Percentiles rank a stretch among this genome's conserved stretches.
Conservation (phyloP, 2,113 vertebrate genomes). For the Addax nasomaculatus region DNA sequence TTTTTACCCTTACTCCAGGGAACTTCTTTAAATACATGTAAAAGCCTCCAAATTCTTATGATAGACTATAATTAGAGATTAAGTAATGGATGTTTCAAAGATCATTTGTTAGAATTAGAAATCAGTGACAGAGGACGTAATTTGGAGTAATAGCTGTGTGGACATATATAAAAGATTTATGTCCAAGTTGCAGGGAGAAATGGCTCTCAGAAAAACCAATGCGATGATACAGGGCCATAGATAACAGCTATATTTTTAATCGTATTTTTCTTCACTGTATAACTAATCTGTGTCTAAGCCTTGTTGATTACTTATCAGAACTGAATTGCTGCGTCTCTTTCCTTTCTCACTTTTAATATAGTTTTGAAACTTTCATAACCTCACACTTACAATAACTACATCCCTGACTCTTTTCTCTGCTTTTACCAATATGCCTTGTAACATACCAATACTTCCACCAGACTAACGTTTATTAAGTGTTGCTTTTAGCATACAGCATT, state of each 20-base stretch:
- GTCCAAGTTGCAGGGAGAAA: neutral
- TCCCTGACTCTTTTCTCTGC: neutral
- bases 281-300: neutral
- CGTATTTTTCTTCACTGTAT: neutral
- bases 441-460: neutral
- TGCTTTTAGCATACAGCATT: neutral
- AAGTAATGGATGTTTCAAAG: constrained; percentile 42
- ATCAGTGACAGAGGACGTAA: constrained; percentile 22
- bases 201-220: neutral
- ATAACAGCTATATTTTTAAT: neutral
- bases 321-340: neutral
- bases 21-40: neutral
- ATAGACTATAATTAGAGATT: constrained; percentile 1
- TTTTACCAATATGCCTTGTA: neutral
- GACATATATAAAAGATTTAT: neutral
- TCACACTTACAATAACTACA: neutral
- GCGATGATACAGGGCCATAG: neutral
- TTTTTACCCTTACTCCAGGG: constrained; percentile 22
- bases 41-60: neutral
- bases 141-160: constrained; percentile 24
- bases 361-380: neutral
- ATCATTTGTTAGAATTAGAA: constrained; percentile 37
- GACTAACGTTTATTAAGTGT: neutral
- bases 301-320: neutral
- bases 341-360: neutral